Percentiles rank a stretch among this genome's conserved stretches.
phyloP scores from a whole-genome alignment of 1,140 invertebrate species.

The Drosophila oshimai region DNA sequence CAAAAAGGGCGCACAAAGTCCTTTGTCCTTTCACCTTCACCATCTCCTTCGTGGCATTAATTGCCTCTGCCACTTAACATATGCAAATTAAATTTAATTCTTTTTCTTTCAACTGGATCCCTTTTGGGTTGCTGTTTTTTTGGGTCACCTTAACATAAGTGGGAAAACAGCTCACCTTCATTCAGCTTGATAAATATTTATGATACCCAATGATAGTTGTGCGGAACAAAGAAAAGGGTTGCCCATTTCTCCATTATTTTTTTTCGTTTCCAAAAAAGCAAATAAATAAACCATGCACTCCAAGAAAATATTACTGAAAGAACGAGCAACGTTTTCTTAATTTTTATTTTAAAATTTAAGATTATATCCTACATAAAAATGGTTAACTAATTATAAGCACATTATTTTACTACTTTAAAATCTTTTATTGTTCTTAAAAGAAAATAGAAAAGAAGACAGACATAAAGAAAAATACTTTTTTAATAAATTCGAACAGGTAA shows the following conservation, averaged over 20 bases:
- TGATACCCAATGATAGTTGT: conserved; percentile 44
- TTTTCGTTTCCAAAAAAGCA: conserved; percentile 19
- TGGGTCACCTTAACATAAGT: conserved; percentile 59
- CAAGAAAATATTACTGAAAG: too few species aligned
- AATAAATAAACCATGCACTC: conserved; percentile 55
- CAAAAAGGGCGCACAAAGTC: conserved; percentile 41
- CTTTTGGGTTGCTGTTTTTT: conserved; percentile 1
- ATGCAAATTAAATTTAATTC: conserved; percentile 76
- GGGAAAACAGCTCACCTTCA: conserved; percentile 43
- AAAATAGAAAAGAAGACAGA: too few species aligned
- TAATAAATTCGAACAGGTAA: too few species aligned
- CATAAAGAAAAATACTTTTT: too few species aligned
- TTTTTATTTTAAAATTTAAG: too few species aligned
- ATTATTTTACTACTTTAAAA: too few species aligned
- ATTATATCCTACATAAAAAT: too few species aligned
- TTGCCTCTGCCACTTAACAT: conserved; percentile 79
- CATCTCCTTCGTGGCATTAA: conserved; percentile 42
- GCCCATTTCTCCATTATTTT: conserved; percentile 43
- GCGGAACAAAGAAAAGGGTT: conserved; percentile 48
- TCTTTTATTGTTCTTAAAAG: too few species aligned
- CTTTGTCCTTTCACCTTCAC: conserved; percentile 7
- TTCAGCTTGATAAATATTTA: conserved; percentile 74
- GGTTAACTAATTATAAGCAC: too few species aligned
- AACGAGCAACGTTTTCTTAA: too few species aligned
- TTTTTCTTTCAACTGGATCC: conserved; percentile 11